Evolutionary conservation across 1,140 invertebrate genomes (phyloP), one percentile per base, ranked within the genome.

Genomic region (Zaprionus ornatus): DNA sequence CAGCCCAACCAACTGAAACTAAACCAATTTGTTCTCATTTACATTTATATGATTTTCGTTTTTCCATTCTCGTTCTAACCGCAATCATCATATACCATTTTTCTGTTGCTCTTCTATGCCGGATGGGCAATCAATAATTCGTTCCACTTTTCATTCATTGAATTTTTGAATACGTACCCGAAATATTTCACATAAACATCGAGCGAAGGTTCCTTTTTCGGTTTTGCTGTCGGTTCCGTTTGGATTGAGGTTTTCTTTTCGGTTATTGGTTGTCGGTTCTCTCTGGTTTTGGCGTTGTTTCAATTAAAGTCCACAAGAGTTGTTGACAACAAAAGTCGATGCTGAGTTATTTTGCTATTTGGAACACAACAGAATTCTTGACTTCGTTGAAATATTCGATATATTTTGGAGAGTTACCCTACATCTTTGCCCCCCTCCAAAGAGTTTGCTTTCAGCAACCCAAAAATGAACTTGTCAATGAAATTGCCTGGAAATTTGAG

Each of bases 401-500:
- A 66, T 40, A 21, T 45, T 15, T 27, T 7, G 29, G 0, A 19
- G 19, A 25, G 35, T 42, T 17, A n/a, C 23, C 29, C 62, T 15
- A 45, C 40, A 17, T 45, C 7, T 25, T 17, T 17, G n/a, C 13
- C 7, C 56, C 29, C 23, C 29, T n/a, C 7, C 19, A 9, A 19
- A 17, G 62, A 54, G 50, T 55, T 64, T 23, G 12, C 7, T 63
- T 63, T 23, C 25, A 48, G 37, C 32, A 12, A 61, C 0, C 35
- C 10, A 19, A 35, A 68, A 68, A 61, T 61, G 64, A 74, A 74
- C 19, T 67, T 73, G 63, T 73, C 70, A 55, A 27, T 35, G 64
- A 73, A 74, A 74, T 69, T 74, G 65, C 29, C 50, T 62, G 35
- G 57, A 74, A 68, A 69, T 69, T 61, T 74, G 57, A 68, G 57